Conservation (phyloP, 2,888 invertebrate genomes). For the Pimpla rufipes region DNA sequence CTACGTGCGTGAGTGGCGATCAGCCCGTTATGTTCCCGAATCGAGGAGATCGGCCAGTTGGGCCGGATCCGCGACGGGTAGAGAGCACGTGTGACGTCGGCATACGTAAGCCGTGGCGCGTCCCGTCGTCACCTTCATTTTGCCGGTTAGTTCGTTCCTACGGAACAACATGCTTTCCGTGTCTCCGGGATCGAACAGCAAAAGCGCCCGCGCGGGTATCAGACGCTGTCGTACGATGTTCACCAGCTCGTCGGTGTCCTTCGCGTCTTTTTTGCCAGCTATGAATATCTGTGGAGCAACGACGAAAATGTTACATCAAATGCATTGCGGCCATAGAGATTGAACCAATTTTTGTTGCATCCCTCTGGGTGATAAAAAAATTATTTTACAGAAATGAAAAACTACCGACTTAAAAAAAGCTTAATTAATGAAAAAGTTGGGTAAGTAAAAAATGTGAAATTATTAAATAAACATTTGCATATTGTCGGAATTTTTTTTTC, state of each 20-base stretch:
- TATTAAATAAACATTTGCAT: too few relatives aligned
- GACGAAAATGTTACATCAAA: not conserved
- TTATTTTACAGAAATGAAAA: too few relatives aligned
- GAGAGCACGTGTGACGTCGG: slow-evolving; percentile 90
- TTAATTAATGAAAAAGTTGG: too few relatives aligned
- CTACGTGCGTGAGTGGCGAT: not conserved
- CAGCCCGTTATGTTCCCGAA: slow-evolving; percentile 75
- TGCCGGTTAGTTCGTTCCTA: slow-evolving; percentile 86
- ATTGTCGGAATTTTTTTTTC: too few relatives aligned
- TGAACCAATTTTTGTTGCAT: too few relatives aligned
- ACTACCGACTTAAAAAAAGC: too few relatives aligned
- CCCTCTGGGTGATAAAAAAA: too few relatives aligned
- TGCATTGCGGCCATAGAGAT: not conserved
- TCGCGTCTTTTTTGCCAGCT: slow-evolving; percentile 88
- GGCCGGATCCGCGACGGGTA: slow-evolving; percentile 90
- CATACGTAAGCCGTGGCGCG: slow-evolving; percentile 93
- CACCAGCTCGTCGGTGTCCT: slow-evolving; percentile 89
- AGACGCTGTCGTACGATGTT: slow-evolving; percentile 89
- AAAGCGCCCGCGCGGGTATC: slow-evolving; percentile 90
- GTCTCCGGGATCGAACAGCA: slow-evolving; percentile 88
- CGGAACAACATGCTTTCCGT: slow-evolving; percentile 82
- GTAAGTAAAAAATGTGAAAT: too few relatives aligned
- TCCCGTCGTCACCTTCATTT: slow-evolving; percentile 87
- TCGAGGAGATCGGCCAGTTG: slow-evolving; percentile 88
- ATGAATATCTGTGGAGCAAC: slow-evolving; percentile 87